phyloP scores from a whole-genome alignment of 2,888 invertebrate genomes.

The Nemotelus pantherinus region DNA sequence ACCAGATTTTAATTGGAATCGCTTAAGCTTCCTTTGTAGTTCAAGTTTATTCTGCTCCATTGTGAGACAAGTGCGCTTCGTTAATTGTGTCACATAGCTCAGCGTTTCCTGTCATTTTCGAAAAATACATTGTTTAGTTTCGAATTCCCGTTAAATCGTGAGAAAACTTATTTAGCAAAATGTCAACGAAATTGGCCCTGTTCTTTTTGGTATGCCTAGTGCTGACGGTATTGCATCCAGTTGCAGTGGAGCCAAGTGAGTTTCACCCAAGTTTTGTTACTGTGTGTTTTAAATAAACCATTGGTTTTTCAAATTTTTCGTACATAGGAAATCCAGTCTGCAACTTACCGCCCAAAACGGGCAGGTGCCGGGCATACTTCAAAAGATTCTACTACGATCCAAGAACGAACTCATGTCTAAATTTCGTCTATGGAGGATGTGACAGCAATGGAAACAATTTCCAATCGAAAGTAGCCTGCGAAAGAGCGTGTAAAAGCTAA shows the following conservation, averaged over 20 bases:
- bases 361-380: constrained; percentile 5
- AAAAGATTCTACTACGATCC: constrained; percentile 14
- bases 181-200: not conserved
- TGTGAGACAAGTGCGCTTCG: too few relatives aligned
- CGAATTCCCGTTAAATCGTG: too few relatives aligned
- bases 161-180: not conserved
- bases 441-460: constrained; percentile 21
- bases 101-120: too few relatives aligned
- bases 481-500: not conserved
- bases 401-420: not conserved
- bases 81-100: too few relatives aligned
- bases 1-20: too few relatives aligned
- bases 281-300: too few relatives aligned
- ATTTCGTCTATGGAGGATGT: constrained; percentile 25
- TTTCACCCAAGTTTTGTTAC: not conserved
- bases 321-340: not conserved
- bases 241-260: not conserved
- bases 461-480: not conserved
- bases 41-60: too few relatives aligned
- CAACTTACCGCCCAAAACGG: not conserved
- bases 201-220: not conserved
- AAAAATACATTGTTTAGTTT: too few relatives aligned
- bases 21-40: too few relatives aligned
- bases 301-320: not conserved
- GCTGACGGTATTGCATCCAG: not conserved